phyloP scores from a whole-genome alignment of 2,888 invertebrate species.

The Augochlorella aurata region DNA sequence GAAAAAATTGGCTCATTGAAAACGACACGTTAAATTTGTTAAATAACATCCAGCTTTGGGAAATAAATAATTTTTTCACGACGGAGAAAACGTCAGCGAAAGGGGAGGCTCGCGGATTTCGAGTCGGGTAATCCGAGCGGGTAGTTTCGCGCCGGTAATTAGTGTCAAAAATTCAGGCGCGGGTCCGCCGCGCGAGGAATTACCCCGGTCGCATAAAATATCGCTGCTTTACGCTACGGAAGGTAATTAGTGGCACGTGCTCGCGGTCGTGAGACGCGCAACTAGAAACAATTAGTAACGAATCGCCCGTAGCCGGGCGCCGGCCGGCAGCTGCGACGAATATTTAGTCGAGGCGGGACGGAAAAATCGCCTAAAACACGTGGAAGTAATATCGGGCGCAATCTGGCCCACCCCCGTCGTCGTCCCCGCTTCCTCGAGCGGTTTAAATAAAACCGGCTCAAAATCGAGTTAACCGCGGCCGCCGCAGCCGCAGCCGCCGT shows the following conservation, averaged over 20 bases:
- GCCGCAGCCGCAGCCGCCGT: neutral
- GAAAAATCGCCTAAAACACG: slow-evolving; percentile 53
- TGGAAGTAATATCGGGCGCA: slow-evolving; percentile 34
- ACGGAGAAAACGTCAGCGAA: no score
- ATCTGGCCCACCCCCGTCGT: slow-evolving; percentile 12
- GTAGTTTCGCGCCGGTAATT: slow-evolving; percentile 59
- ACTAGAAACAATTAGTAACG: slow-evolving; percentile 67
- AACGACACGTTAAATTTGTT: no score
- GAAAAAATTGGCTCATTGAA: no score
- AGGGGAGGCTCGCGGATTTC: no score
- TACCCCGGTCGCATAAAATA: slow-evolving; percentile 60
- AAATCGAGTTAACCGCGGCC: slow-evolving; percentile 1
- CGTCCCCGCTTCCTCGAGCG: neutral
- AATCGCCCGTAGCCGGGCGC: slow-evolving; percentile 40
- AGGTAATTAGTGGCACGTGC: slow-evolving; percentile 70
- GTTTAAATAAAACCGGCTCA: slow-evolving; percentile 7
- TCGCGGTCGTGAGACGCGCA: slow-evolving; percentile 62
- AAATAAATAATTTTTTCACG: no score
- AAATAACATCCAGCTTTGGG: no score
- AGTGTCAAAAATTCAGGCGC: slow-evolving; percentile 60
- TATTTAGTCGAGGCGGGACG: slow-evolving; percentile 45
- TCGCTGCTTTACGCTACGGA: slow-evolving; percentile 55
- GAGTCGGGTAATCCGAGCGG: slow-evolving; percentile 13
- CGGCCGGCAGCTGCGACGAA: slow-evolving; percentile 61
- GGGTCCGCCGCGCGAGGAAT: slow-evolving; percentile 38